Evolutionary conservation across 2,888 invertebrate genomes (phyloP), one percentile per base, ranked within the genome.

Genomic region (Brenthis hecate): DNA sequence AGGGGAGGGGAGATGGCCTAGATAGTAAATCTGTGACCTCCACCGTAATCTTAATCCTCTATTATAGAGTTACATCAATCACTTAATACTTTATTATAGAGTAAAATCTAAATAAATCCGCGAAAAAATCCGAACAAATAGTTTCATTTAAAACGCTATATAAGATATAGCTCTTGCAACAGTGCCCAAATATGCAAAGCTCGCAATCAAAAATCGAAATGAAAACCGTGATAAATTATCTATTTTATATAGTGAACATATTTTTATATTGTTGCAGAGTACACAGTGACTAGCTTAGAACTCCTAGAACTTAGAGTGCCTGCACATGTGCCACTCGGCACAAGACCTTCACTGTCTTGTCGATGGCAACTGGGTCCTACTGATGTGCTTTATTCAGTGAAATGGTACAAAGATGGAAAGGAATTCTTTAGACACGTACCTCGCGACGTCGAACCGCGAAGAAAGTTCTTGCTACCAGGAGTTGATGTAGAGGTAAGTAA

Each of bases 351-450:
- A 68, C 91, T 98, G 77, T 96, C 96, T 64, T 97, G 97, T 88
- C 95, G 96, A 85, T 98, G 96, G 93, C 95, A 96, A 87, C 93
- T 98, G 84, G 88, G 87, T 2, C 96, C 97, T 77, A 95, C 95
- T 4, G 97, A 97, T 85, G 95, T 95, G 62, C 93, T 97, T 60
- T 98, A 97, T 88, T 97, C 97, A 48, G 97, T 97, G 80, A 97
- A 97, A 91, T 98, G 97, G 97, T 97, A 97, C 93, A 97, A 97
- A 85, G 97, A 97, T 84, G 97, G 97, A 75, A 95, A 96, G 86
- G 97, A 97, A 91, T 97, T 97, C 93, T 97, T 96, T 93, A 94
- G 97, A 73, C 97, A 95, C 88, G 96, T 97, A 76, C 97, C 97
- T 23, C 93, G 96, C 65, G 97, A 97, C 86, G 94, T 94, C 81